A percentile compares a stretch with the other conserved stretches of the same genome.
Conservation (phyloP, 2,888 invertebrate species). For the Tipula unca region DNA sequence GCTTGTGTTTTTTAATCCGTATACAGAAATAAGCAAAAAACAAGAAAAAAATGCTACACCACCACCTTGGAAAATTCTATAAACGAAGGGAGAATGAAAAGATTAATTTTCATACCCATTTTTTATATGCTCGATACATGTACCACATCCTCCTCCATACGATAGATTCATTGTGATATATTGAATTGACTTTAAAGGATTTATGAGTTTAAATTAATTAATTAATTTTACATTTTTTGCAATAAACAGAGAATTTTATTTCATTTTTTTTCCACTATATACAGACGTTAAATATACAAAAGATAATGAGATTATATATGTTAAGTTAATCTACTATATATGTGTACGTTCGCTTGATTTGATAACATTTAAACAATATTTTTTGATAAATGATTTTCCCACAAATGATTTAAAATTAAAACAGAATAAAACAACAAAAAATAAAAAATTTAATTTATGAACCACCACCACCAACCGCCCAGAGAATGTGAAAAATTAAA, state of each 20-base stretch:
- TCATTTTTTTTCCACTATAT: neutral
- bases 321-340: neutral
- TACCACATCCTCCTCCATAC: neutral
- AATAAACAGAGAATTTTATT: neutral
- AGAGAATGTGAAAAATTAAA: neutral
- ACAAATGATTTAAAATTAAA: neutral
- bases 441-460: neutral
- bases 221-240: neutral
- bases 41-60: neutral
- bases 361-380: neutral
- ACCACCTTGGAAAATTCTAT: neutral
- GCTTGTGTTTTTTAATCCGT: neutral
- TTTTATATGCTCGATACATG: neutral
- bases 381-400: neutral
- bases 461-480: neutral
- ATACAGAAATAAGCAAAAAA: neutral
- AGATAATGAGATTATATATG: neutral
- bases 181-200: slow-evolving; percentile 14
- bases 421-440: neutral
- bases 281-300: neutral
- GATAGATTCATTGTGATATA: neutral
- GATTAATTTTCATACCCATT: neutral
- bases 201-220: slow-evolving; percentile 8
- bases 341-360: neutral
- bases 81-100: neutral